phyloP scores from a whole-genome alignment of 2,113 vertebrate genomes.

The Perccottus glenii region DNA sequence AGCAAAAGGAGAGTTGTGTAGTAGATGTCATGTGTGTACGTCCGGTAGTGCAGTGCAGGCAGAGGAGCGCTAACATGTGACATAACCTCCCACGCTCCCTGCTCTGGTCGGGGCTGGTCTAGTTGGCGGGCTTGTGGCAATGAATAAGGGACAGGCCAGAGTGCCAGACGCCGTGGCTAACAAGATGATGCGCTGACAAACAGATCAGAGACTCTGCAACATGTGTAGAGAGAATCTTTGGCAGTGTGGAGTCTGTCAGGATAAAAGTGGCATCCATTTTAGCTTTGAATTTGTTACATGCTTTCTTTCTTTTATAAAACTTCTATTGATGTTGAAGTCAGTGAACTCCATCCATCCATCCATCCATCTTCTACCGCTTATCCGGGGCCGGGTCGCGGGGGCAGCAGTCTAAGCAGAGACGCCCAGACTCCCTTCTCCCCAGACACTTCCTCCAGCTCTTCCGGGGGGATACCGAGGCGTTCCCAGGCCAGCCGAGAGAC shows the following conservation, averaged over 20 bases:
- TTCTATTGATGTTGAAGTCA: neutral
- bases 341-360: conserved; percentile 17
- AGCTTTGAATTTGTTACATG: neutral
- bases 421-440: no score
- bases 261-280: neutral
- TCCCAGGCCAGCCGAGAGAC: no score
- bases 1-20: conserved; percentile 14
- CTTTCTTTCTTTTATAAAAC: neutral
- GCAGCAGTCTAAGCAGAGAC: no score
- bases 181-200: conserved; percentile 47
- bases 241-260: conserved; percentile 24
- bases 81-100: conserved; percentile 54
- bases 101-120: conserved; percentile 60
- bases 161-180: conserved; percentile 30
- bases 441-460: no score
- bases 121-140: conserved; percentile 38
- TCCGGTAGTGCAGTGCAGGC: conserved; percentile 26
- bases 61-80: conserved; percentile 53
- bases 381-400: no score
- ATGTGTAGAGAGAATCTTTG: neutral
- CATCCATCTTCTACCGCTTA: no score
- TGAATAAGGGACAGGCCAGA: conserved; percentile 34
- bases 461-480: no score
- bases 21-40: neutral
- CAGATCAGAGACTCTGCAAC: conserved; percentile 30